Evolutionary conservation across 2,113 vertebrate genomes (phyloP), one percentile per base, ranked within the genome.

Genomic region (Ceyx margarethae): DNA sequence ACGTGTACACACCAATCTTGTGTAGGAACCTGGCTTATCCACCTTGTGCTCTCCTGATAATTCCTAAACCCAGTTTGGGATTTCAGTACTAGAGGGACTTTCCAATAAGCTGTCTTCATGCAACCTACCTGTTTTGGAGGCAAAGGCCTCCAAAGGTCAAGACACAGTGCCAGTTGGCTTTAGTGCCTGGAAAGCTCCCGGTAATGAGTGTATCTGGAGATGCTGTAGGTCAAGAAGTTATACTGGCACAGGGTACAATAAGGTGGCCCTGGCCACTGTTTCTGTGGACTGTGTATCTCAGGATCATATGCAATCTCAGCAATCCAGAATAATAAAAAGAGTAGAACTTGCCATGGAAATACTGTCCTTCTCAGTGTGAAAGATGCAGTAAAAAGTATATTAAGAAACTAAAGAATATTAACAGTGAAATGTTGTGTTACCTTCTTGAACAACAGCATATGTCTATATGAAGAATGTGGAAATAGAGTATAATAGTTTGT

Each of bases 241-340:
- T 28, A 68, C 11, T 66, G 5, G 2, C 6, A 56, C n/a, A 60
- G 10, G 4, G 13, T 75, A 37, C 40, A 28, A 26, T 40, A 77
- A 48, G 15, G 25, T 1, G 0, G 6, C 12, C 22, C 5, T 57
- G 29, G 13, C 15, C 28, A 65, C 68, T 28, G 3, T 43, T 64
- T 33, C 29, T 57, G 40, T 48, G 43, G 15, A 25, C 19, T 56
- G 6, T 56, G 21, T 57, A 13, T 61, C 23, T 87, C 21, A 40
- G n/a, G 14, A n/a, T 69, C 43, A n/a, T 25, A 33, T 0, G 0
- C 6, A 72, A 0, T 22, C 28, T 76, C 51, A 71, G 10, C 13
- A 67, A 15, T 56, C 31, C 29, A 57, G 54, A 10, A 9, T 85
- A 68, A 66, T 40, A 66, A 81, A 86, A 2, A 26, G 15, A 71